Conservation (phyloP, 2,113 vertebrate species). For the Herpetotheres cachinnans region DNA sequence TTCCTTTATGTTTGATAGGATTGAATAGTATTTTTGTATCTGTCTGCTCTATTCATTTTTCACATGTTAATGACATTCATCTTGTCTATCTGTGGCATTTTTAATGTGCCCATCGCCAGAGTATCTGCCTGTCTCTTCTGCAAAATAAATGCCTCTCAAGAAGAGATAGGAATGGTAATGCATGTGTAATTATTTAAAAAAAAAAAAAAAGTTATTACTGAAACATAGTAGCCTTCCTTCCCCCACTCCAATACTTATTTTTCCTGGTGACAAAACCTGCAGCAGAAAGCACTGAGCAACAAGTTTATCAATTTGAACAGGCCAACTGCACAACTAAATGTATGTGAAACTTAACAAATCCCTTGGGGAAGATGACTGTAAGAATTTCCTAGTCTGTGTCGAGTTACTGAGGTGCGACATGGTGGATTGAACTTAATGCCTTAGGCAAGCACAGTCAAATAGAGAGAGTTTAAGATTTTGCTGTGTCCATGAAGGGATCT, state of each 20-base stretch:
- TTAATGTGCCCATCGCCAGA: conserved; percentile 31
- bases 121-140: conserved; percentile 33
- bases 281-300: conserved; percentile 76
- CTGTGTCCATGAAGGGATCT: conserved; percentile 76
- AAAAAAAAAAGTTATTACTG: not conserved
- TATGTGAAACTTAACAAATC: conserved; percentile 92
- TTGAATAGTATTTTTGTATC: conserved; percentile 23
- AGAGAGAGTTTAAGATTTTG: conserved; percentile 82
- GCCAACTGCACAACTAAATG: conserved; percentile 86
- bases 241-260: conserved; percentile 52
- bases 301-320: conserved; percentile 89
- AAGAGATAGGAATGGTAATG: conserved; percentile 61
- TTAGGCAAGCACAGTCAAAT: conserved; percentile 87
- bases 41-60: conserved; percentile 39
- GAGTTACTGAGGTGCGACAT: conserved; percentile 87
- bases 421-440: conserved; percentile 87
- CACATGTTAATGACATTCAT: conserved; percentile 43
- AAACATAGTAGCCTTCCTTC: conserved; percentile 54
- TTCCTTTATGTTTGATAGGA: conserved; percentile 33
- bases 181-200: conserved; percentile 54
- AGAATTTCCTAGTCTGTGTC: conserved; percentile 83
- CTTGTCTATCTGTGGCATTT: conserved; percentile 18
- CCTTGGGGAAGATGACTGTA: conserved; percentile 82
- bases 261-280: conserved; percentile 66
- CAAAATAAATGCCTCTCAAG: conserved; percentile 70